Percentiles rank a stretch among this genome's conserved stretches.
These are phyloP conservation scores for Hylaeus anthracinus DNA, from an alignment of 1,140 invertebrate genomes.

Conservation along the genomic window DNA sequence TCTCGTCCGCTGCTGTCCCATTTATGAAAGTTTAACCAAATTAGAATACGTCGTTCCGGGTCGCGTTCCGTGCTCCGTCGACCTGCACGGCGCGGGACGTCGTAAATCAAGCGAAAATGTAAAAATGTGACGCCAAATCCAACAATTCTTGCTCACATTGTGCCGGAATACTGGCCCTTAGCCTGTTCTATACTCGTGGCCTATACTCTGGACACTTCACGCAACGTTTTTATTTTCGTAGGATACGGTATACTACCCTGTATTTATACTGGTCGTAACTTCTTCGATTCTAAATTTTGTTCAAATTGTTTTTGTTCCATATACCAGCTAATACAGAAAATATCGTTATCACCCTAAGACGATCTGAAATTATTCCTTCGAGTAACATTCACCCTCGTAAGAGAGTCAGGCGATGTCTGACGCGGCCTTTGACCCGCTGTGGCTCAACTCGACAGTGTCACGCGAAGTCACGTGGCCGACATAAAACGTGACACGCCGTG, in stretches of 20 bases:
- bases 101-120: slow-evolving; percentile 51
- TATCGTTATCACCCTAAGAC: too few relatives aligned
- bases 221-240: too few relatives aligned
- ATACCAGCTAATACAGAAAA: too few relatives aligned
- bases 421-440: slow-evolving; percentile 70
- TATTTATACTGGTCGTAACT: too few relatives aligned
- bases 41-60: slow-evolving; percentile 61
- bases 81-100: neutral
- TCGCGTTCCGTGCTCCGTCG: slow-evolving; percentile 36
- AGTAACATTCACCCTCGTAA: slow-evolving; percentile 38
- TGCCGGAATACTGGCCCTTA: neutral
- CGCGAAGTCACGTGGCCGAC: slow-evolving; percentile 77
- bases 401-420: slow-evolving; percentile 53
- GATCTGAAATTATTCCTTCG: neutral
- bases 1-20: slow-evolving; percentile 45
- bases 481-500: slow-evolving; percentile 79
- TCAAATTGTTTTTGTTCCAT: too few relatives aligned
- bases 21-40: slow-evolving; percentile 67
- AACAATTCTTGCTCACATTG: neutral
- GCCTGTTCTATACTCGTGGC: too few relatives aligned
- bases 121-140: slow-evolving; percentile 30
- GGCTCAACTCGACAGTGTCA: slow-evolving; percentile 74
- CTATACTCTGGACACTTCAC: too few relatives aligned
- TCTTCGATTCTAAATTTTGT: too few relatives aligned
- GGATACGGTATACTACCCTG: too few relatives aligned